Evolutionary conservation across 2,113 vertebrate genomes (phyloP), one percentile per base, ranked within the genome.

Genomic region (Takifugu flavidus): DNA sequence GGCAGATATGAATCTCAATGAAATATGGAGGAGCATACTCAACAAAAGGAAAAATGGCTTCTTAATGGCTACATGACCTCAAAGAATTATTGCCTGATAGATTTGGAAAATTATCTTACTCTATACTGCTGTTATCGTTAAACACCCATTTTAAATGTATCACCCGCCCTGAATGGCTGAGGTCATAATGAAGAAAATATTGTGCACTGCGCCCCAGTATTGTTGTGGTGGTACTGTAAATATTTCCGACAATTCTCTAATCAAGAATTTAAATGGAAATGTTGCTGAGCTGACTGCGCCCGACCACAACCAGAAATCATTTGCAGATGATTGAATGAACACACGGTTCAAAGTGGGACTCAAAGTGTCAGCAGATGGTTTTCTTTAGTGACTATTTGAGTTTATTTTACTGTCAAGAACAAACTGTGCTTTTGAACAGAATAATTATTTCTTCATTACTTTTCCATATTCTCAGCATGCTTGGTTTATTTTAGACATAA

Each of bases 1-100:
- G 79, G 78, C 75, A 85, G 88, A 89, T 88, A 87, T 82, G 86
- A 85, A 88, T 85, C 86, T 87, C 85, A 87, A 87, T 89, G 88
- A 89, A 88, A 88, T 85, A 87, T 87, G 82, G 82, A 88, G 71
- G 75, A 86, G 82, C 76, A 49, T 60, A 72, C 73, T 77, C 85
- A 78, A 89, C 85, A 88, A 87, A 88, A 85, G 82, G 62, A 66
- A 34, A 77, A 88, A 86, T 87, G 76, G 76, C 77, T 77, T 79
- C 71, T 87, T 88, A 88, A 89, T 88, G 82, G 85, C 75, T 67
- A 57, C 77, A 79, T 75, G 83, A 66, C 80, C 86, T 80, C 77
- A 86, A 86, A 87, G 86, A 87, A 82, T 84, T 84, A 88, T 83
- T 83, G 85, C 78, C 80, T 84, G 84, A 86, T 73, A 83, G 80